A percentile compares a stretch with the other conserved stretches of the same genome.
These are phyloP conservation scores for Stramonita haemastoma DNA, from an alignment of 2,888 invertebrate genomes.

Conservation along the genomic window DNA sequence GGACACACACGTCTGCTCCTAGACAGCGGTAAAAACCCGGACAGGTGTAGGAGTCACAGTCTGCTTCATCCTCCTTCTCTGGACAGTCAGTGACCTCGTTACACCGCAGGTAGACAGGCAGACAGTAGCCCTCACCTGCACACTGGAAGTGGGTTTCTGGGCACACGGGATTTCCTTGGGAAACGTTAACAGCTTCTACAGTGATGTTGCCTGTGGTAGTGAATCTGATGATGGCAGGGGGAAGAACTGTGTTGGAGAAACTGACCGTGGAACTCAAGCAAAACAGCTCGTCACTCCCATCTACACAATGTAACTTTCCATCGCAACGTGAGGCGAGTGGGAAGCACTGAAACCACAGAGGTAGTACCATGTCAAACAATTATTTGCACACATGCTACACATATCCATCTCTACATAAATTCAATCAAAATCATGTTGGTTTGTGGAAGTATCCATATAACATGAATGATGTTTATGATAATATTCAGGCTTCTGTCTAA, in stretches of 20 bases:
- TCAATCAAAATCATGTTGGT: no score
- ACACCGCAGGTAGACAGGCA: conserved; percentile 18
- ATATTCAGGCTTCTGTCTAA: no score
- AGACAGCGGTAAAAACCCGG: conserved; percentile 28
- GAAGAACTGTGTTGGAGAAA: not conserved
- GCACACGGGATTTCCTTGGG: not conserved
- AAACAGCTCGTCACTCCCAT: not conserved
- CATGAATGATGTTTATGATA: no score
- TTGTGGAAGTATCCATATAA: no score
- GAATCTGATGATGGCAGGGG: conserved; percentile 20
- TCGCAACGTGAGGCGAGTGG: not conserved
- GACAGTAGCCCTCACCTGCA: conserved; percentile 27
- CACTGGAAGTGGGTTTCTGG: conserved; percentile 32
- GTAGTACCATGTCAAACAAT: not conserved
- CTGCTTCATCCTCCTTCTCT: conserved; percentile 22
- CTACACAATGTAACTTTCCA: not conserved
- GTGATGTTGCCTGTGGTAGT: not conserved
- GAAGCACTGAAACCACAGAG: conserved; percentile 3
- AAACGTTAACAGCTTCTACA: not conserved
- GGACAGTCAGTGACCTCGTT: conserved; percentile 26
- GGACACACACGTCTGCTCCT: not conserved
- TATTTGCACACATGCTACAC: no score
- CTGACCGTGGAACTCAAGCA: not conserved
- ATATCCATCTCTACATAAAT: no score
- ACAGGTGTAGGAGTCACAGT: conserved; percentile 29